phyloP scores from a whole-genome alignment of 2,113 vertebrate species.

The Rhagologus leucostigma region DNA sequence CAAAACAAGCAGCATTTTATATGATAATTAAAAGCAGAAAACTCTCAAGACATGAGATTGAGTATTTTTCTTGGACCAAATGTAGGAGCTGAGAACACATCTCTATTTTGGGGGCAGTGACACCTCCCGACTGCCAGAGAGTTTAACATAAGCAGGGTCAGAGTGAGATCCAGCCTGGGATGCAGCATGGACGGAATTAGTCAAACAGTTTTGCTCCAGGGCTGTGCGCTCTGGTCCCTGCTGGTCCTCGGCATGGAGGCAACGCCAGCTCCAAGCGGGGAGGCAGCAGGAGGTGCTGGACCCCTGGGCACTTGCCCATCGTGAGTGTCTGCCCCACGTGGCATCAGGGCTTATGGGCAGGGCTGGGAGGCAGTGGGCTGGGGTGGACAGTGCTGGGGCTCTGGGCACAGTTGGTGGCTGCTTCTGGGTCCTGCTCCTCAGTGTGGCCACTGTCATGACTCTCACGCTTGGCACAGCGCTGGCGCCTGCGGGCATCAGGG shows the following conservation, averaged over 20 bases:
- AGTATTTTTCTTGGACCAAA: conserved; percentile 59
- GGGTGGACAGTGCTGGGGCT: not conserved
- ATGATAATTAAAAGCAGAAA: conserved; percentile 67
- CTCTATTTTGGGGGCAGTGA: conserved; percentile 35
- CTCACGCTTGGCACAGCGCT: fast-evolving
- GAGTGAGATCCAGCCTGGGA: not conserved
- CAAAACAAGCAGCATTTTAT: conserved; percentile 59
- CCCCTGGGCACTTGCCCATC: fast-evolving
- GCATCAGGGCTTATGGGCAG: not conserved
- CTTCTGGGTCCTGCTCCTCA: not conserved
- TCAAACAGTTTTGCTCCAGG: not conserved
- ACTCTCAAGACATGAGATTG: conserved; percentile 16
- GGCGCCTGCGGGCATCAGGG: fast-evolving
- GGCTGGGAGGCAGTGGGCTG: not conserved
- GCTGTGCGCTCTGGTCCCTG: fast-evolving
- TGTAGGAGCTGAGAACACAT: not conserved
- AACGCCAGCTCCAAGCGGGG: fast-evolving
- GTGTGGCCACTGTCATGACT: fast-evolving
- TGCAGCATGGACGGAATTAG: not conserved
- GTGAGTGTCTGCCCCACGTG: fast-evolving
- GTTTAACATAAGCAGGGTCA: not conserved
- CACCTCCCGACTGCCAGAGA: conserved; percentile 1
- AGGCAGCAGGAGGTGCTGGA: not conserved
- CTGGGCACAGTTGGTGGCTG: not conserved
- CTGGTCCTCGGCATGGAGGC: fast-evolving